Conservation (phyloP, 2,797 vertebrate genomes). For the Pangasius macronema region DNA sequence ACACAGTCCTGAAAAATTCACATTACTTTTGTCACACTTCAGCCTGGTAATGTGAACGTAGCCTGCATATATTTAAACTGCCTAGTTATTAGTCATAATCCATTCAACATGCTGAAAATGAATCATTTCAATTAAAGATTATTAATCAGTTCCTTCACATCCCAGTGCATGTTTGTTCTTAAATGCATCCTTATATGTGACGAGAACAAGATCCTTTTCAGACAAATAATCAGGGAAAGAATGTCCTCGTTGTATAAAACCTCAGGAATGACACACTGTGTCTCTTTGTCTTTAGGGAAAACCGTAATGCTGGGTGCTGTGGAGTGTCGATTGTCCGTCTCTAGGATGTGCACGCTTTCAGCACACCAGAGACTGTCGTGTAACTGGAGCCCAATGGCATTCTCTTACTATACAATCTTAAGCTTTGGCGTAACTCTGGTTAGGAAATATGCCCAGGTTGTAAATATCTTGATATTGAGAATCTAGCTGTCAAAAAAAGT, state of each 20-base stretch:
- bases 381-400: not conserved
- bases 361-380: not conserved
- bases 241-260: not conserved
- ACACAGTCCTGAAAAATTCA: not conserved
- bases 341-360: not conserved
- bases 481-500: not conserved
- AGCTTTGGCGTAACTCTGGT: not conserved
- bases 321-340: not conserved
- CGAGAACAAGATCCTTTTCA: not conserved
- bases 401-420: not conserved
- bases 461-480: not conserved
- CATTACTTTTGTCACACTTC: no score
- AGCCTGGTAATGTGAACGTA: not conserved
- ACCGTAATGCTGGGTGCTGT: not conserved
- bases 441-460: not conserved
- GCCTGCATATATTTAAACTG: not conserved
- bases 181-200: not conserved
- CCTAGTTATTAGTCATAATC: not conserved
- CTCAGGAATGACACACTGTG: not conserved
- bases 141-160: not conserved
- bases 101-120: not conserved
- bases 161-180: not conserved
- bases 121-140: not conserved
- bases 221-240: not conserved
- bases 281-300: slow-evolving; percentile 3